Evolutionary conservation across 2,113 vertebrate species (phyloP).

Genomic region (Bufo gargarizans): DNA sequence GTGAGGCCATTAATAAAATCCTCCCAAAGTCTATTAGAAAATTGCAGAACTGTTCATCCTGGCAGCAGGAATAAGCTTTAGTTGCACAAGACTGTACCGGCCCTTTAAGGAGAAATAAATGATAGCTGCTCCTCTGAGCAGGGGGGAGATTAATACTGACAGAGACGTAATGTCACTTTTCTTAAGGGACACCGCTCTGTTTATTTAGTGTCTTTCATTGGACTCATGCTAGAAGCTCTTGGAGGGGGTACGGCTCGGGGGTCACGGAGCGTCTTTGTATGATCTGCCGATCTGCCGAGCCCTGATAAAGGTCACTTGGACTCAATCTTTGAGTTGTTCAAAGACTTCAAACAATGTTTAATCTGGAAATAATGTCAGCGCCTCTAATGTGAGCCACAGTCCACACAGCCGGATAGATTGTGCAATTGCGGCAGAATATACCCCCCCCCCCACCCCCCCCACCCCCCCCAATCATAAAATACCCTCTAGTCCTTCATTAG

Average conservation of each 20-base stretch:
- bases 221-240: not conserved
- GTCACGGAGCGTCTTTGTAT: slow-evolving; percentile 15
- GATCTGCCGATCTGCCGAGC: not conserved
- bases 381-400: not conserved
- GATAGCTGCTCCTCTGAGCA: not conserved
- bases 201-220: not conserved
- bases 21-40: too few species aligned
- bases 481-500: not conserved
- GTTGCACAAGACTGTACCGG: not conserved
- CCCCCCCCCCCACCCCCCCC: not conserved
- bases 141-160: too few species aligned
- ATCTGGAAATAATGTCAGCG: slow-evolving; percentile 39
- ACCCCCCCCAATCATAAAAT: not conserved
- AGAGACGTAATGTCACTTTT: not conserved
- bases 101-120: not conserved
- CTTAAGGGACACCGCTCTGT: not conserved
- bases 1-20: too few species aligned
- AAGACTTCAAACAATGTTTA: slow-evolving; percentile 39
- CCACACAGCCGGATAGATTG: not conserved
- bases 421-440: not conserved
- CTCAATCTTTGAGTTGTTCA: slow-evolving; percentile 2
- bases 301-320: slow-evolving; percentile 40
- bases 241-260: not conserved
- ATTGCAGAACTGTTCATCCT: too few species aligned
- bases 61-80: too few species aligned